phyloP scores from a whole-genome alignment of 2,888 invertebrate genomes.

The Rhabditophanes sp. region DNA sequence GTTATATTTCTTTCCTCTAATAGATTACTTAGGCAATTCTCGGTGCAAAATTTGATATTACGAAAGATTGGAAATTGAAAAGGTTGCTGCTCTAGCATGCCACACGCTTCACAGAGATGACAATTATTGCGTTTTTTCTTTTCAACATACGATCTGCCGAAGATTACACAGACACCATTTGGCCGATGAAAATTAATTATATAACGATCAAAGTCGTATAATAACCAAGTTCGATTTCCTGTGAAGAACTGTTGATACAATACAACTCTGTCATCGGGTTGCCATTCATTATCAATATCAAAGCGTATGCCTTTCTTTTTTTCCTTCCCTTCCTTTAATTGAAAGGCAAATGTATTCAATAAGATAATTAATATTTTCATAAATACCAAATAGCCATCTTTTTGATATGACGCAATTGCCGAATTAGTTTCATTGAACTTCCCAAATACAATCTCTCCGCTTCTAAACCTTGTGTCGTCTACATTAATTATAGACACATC shows the following conservation, averaged over 20 bases:
- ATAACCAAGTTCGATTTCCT: constrained; percentile 41
- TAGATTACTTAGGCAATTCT: constrained; percentile 10
- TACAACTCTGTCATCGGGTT: constrained; percentile 38
- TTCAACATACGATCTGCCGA: constrained; percentile 29
- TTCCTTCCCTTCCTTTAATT: constrained; percentile 11
- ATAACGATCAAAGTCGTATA: constrained; percentile 37
- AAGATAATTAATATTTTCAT: not conserved
- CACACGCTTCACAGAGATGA: constrained; percentile 28
- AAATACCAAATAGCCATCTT: constrained; percentile 3
- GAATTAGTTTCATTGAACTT: no score
- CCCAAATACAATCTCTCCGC: no score
- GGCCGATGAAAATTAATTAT: constrained; percentile 33
- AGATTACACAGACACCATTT: constrained; percentile 30
- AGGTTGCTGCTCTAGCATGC: constrained; percentile 31
- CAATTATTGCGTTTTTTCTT: constrained; percentile 18
- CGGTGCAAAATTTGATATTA: constrained; percentile 12
- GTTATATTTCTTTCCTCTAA: no score
- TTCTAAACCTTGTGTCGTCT: no score
- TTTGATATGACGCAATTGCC: no score
- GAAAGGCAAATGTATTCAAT: constrained; percentile 1
- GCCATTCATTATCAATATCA: constrained; percentile 40
- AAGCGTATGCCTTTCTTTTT: constrained; percentile 26
- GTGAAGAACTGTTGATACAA: constrained; percentile 30
- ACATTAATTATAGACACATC: no score
- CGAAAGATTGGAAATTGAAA: constrained; percentile 9